phyloP scores from a whole-genome alignment of 1,140 invertebrate genomes.

The Gonatopus flavifemur region DNA sequence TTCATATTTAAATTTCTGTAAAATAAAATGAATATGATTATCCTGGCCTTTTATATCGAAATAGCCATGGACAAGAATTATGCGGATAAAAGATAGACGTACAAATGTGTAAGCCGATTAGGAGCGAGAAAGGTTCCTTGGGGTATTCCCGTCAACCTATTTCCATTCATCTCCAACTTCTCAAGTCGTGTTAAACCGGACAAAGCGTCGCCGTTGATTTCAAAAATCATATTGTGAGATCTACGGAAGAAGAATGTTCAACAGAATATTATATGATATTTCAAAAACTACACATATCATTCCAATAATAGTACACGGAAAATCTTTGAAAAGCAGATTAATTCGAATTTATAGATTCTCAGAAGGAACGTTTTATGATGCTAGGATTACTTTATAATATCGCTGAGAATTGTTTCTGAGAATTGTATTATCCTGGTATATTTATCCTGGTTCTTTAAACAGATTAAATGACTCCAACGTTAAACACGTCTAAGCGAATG shows the following conservation, averaged over 20 bases:
- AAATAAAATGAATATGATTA: conserved; percentile 34
- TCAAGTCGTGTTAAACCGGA: conserved; percentile 63
- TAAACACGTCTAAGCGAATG: no score
- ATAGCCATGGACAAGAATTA: no score
- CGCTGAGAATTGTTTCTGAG: no score
- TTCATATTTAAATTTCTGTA: conserved; percentile 76
- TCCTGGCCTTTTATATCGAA: no score
- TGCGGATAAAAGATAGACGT: conserved; percentile 43
- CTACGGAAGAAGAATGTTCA: conserved; percentile 42
- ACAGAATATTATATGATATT: conserved; percentile 41
- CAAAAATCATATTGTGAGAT: conserved; percentile 67
- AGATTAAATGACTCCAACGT: no score
- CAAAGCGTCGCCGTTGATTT: conserved; percentile 64
- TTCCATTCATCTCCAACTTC: conserved; percentile 65
- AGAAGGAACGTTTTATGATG: no score
- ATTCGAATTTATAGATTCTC: no score
- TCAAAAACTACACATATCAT: conserved; percentile 19
- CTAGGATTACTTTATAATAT: no score
- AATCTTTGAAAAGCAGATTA: no score
- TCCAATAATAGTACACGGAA: no score
- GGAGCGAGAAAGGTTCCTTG: conserved; percentile 55
- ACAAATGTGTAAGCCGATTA: conserved; percentile 56
- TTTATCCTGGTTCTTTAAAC: no score
- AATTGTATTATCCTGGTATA: no score
- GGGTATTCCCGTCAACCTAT: conserved; percentile 63